Evolutionary conservation across 1,140 invertebrate species (phyloP), one percentile per base, ranked within the genome.

Genomic region (Teleopsis dalmanni): DNA sequence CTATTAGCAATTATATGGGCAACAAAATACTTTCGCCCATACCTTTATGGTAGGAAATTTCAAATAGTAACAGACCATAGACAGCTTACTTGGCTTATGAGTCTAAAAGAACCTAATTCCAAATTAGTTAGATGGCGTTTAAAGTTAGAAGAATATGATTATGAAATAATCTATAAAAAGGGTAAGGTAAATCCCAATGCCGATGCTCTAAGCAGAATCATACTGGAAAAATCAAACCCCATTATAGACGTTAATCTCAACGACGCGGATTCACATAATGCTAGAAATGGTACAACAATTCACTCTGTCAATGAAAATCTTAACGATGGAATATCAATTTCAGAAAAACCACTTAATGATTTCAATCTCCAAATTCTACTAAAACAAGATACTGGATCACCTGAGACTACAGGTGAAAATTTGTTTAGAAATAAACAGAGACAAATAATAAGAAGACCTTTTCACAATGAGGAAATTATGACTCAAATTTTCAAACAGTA

Each of bases 21-120:
- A 6, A 55, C 75, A 6, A 53, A 65, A 51, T 56, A 75, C 33
- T 78, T 75, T 53, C 25, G 69, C 47, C 64, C 65, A 10, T 80
- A 74, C 55, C 47, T 78, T 3, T 70, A 65, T 50, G 71, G 69
- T 25, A 60, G 31, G 22, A 9, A 21, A 4, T 37, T 37, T 21
- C 19, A 37, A 37, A 21, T 37, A 37, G 10, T 21, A 21, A 11
- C 36, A 37, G 36, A 37, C 4, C 18, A 37, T 16, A 37, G 22
- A 37, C 36, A 16, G n/a, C 22, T 37, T 21, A 37, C 22, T 14
- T 37, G 18, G 36, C 22, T 37, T 21, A 10, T 4, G 3, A 37
- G 22, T 8, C 9, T 37, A 37, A 37, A 37, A 37, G 9, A 37
- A 8, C 18, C 19, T 21, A 37, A 37, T 21, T 21, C 18, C 5